Conservation (phyloP, 2,888 invertebrate genomes). For the Lasioglossum marginatum region DNA sequence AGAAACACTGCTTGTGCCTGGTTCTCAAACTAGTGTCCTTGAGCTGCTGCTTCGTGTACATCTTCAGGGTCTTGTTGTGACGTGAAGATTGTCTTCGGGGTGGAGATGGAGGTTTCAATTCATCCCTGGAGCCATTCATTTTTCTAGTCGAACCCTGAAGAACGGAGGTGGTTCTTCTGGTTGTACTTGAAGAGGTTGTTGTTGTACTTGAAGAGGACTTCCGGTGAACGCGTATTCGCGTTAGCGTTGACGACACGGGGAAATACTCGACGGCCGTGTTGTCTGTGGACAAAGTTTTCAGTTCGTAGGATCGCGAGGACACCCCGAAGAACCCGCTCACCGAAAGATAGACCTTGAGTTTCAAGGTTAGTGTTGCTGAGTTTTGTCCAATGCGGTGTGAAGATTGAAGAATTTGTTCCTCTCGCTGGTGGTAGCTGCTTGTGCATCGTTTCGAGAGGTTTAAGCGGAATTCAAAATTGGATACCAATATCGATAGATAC, state of each 20-base stretch:
- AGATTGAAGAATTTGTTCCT: slow-evolving; percentile 59
- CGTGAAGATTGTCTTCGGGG: slow-evolving; percentile 92
- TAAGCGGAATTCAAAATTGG: slow-evolving; percentile 38
- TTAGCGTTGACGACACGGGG: slow-evolving; percentile 92
- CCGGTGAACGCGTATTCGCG: slow-evolving; percentile 92
- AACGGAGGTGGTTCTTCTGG: slow-evolving; percentile 84
- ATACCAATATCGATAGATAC: slow-evolving; percentile 81
- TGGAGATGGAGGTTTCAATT: slow-evolving; percentile 87
- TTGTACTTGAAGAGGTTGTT: slow-evolving; percentile 85
- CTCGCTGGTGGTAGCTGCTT: slow-evolving; percentile 33
- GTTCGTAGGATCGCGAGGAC: slow-evolving; percentile 62
- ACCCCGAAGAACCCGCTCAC: slow-evolving; percentile 74
- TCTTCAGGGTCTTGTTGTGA: slow-evolving; percentile 89
- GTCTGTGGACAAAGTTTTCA: slow-evolving; percentile 87
- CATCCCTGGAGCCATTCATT: slow-evolving; percentile 26
- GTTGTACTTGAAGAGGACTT: slow-evolving; percentile 79
- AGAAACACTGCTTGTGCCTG: slow-evolving; percentile 86
- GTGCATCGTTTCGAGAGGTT: slow-evolving; percentile 55
- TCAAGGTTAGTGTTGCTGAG: slow-evolving; percentile 59
- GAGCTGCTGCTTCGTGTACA: slow-evolving; percentile 84
- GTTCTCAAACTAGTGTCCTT: slow-evolving; percentile 29
- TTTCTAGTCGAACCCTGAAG: slow-evolving; percentile 16
- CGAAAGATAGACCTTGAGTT: slow-evolving; percentile 67
- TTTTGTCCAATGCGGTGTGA: slow-evolving; percentile 62
- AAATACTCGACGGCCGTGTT: slow-evolving; percentile 92